Base-by-base conservation (phyloP, 1,140 invertebrate genomes). In the Platyura marginata region DNA sequence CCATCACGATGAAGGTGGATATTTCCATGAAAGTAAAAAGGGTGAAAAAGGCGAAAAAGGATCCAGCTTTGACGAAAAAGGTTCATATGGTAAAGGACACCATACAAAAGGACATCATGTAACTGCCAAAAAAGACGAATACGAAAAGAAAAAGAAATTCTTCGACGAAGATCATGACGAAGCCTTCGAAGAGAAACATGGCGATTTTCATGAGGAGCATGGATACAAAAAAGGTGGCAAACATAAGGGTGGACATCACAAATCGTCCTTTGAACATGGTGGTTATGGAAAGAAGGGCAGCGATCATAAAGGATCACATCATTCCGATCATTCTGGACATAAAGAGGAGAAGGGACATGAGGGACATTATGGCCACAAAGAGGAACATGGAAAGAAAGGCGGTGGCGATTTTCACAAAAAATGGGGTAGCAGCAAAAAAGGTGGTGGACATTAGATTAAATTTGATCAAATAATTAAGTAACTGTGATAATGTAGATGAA, bases 101-200 rank as follows among this genome's bases (percentile, higher is more conserved):
- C 79, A 77, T 1, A 79, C 73, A 39, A 80, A 79, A 1, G 82
- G 77, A 53, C 79, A 84, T 49, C 76, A 84, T 53, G 81, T 79
- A 51, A 75, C 77, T 6, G 78, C 82, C 55, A 83, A 82, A 53
- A 45, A 59, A n/a, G 80, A 87, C 51, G 81, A 85, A 57, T 82
- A 75, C 51, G 78, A 83, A 48, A 85, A 82, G 57, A 77, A 85
- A 49, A 81, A 85, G 53, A 81, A 83, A 49, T 84, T 82, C 61
- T 85, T 85, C 53, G 81, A 85, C 42, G 80, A 85, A 55, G 73
- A 70, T 56, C 77, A 84, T 54, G 81, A 81, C 47, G 77, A 77
- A 13, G 81, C 79, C 2, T 72, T 79, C 45, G 75, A 80, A 49
- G 65, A 71, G 53, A 71, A 72, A 46, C 71, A 81, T 50, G 79